Conservation (phyloP, 2,888 invertebrate species). For the Teleiodes luculella region DNA sequence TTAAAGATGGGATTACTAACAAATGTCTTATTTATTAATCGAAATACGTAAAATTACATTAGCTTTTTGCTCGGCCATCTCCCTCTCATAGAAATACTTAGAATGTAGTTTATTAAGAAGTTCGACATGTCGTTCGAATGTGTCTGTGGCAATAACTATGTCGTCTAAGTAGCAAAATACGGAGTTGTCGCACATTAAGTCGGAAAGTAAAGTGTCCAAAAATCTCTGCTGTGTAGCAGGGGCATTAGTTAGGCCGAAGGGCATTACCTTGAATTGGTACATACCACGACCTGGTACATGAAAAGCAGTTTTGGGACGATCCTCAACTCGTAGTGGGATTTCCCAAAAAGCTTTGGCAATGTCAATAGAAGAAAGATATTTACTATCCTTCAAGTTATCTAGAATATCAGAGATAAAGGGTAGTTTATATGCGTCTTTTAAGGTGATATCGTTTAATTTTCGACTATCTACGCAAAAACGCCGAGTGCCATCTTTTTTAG, state of each 20-base stretch:
- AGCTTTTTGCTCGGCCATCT: too few relatives aligned
- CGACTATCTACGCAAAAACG: conserved; percentile 26
- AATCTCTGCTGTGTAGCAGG: conserved; percentile 17
- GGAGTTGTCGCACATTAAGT: not conserved
- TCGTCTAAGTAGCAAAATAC: not conserved
- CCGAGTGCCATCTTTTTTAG: conserved; percentile 19
- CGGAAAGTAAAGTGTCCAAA: conserved; percentile 4
- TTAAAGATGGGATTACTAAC: too few relatives aligned
- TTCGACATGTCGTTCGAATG: not conserved
- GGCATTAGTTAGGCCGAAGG: conserved; percentile 17
- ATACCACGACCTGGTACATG: conserved; percentile 14
- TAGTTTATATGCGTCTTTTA: conserved; percentile 20
- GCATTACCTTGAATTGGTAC: conserved; percentile 10
- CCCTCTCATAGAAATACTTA: too few relatives aligned
- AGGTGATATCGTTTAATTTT: conserved; percentile 23
- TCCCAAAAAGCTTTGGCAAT: conserved; percentile 3
- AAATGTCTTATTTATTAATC: too few relatives aligned
- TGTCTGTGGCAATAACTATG: not conserved
- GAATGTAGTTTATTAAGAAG: not conserved
- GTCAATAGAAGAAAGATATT: not conserved
- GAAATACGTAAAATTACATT: too few relatives aligned
- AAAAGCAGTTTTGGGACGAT: not conserved
- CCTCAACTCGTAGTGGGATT: not conserved
- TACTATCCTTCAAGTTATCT: not conserved
- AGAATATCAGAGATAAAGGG: conserved; percentile 4